Evolutionary conservation across 2,888 invertebrate genomes (phyloP), one percentile per base, ranked within the genome.

Genomic region (Lomographa bimaculata): DNA sequence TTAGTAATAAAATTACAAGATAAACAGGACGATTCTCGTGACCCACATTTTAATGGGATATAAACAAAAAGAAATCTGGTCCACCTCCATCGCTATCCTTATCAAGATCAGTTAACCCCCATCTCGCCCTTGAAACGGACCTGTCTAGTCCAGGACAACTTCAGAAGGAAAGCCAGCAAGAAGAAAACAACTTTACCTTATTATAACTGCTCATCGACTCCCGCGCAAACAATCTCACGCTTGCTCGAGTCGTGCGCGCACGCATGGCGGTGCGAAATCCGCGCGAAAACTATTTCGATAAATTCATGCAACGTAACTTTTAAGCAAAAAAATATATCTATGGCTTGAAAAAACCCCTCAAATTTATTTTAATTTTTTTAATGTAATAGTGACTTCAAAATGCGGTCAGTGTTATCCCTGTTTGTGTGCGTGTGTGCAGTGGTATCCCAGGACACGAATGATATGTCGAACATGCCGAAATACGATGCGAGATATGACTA

Each of bases 401-500:
- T 83, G 81, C 72, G 69, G 61, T 60, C 58, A 44, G 70, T 81
- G 70, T 38, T 80, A 16, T 58, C 74, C 14, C 38, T 82, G 0
- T 74, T 71, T 73, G 71, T 73, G 41, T 71, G 70, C 64, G 64
- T 71, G 53, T 66, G 55, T 37, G 55, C 42, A 9, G 82, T 72
- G 46, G 58, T 64, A 19, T 78, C 71, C 32, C 86, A 87, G 55
- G 74, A 83, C 39, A 41, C 70, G 1, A 78, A 72, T 19, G 61
- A 72, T 5, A 79, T 83, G 73, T 55, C 46, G 11, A 63, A 66
- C 21, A 67, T 87, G 78, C 89, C 87, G 1, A 87, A 87, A 72
- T 90, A 90, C 40, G 87, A 89, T 37, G 63, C 71, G 23, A 90
- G 92, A 62, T 94, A 94, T 68, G 94, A 94, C 64, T 92, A 93